A percentile compares a stretch with the other conserved stretches of the same genome.
phyloP scores from a whole-genome alignment of 2,797 vertebrate genomes.

The Heliangelus exortis region DNA sequence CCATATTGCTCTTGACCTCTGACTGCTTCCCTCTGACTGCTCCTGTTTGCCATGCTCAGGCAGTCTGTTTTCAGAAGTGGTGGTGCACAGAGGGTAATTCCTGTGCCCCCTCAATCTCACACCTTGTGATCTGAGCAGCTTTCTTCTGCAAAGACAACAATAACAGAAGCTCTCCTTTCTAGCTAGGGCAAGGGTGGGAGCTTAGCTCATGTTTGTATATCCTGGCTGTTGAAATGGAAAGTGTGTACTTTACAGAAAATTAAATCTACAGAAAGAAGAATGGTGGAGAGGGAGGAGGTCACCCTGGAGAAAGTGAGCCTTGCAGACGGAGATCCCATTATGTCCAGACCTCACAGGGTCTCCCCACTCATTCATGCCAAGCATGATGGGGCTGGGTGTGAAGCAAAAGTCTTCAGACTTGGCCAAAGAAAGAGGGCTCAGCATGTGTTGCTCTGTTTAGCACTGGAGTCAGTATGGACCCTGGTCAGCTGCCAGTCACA shows the following conservation, averaged over 20 bases:
- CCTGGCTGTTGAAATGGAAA: conserved; percentile 78
- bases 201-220: conserved; percentile 73
- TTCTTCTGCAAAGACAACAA: not conserved
- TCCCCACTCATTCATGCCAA: conserved; percentile 66
- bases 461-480: not conserved
- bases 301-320: conserved; percentile 62
- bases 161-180: conserved; percentile 52
- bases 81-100: not conserved
- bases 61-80: not conserved
- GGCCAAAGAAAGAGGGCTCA: conserved; percentile 63
- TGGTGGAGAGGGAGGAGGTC: conserved; percentile 31
- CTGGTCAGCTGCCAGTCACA: conserved; percentile 47
- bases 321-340: conserved; percentile 84
- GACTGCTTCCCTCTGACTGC: not conserved
- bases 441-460: conserved; percentile 52
- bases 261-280: conserved; percentile 63
- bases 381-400: conserved; percentile 37
- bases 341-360: conserved; percentile 75
- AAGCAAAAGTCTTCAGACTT: conserved; percentile 46
- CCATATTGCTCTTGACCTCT: not conserved
- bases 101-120: conserved; percentile 3
- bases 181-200: conserved; percentile 67
- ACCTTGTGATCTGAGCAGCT: not conserved
- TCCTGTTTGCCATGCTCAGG: accelerated
- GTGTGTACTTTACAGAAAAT: conserved; percentile 78